Base-by-base conservation (phyloP, 1,140 invertebrate species). In the Agrilus planipennis region DNA sequence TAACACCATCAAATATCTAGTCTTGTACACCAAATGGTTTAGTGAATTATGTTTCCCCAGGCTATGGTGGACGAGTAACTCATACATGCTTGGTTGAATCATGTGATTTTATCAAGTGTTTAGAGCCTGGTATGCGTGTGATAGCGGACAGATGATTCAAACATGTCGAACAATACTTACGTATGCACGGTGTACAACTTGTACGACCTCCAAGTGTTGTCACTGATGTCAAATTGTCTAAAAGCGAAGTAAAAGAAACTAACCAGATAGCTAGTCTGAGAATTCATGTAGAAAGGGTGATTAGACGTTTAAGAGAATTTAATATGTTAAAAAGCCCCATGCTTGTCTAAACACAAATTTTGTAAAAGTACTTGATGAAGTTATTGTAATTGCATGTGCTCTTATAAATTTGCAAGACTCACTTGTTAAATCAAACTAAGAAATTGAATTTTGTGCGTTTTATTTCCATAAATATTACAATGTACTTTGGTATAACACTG, bases 41-140 rank as follows among this genome's bases (percentile, higher is more conserved):
- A n/a, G 53, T 65, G 10, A n/a, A n/a, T n/a, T n/a, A n/a, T 62
- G 58, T 50, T 68, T 51, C 68, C 21, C 67, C 63, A 5, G 37
- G 52, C 37, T 63, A 60, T 5, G 65, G 53, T 52, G 52, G 60
- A 18, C 63, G 64, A 19, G 49, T 58, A 44, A 49, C 51, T 9
- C 51, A 51, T 18, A 62, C 66, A 54, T 46, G 45, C 17, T n/a
- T n/a, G n/a, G n/a, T n/a, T n/a, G n/a, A n/a, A n/a, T n/a, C n/a
- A n/a, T n/a, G n/a, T n/a, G n/a, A 36, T 54, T 41, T 59, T 60
- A 15, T 57, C 58, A 14, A 34, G 21, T 35, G 41, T 43, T 28
- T 44, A 16, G 5, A 16, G 10, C 10, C 6, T 6, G 30, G 15
- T 16, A 32, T 32, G 30, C 20, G 11, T 0, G 25, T 18, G 34